Evolutionary conservation across 2,888 invertebrate genomes (phyloP), one percentile per base, ranked within the genome.

Genomic region (Drosophila eohydei): DNA sequence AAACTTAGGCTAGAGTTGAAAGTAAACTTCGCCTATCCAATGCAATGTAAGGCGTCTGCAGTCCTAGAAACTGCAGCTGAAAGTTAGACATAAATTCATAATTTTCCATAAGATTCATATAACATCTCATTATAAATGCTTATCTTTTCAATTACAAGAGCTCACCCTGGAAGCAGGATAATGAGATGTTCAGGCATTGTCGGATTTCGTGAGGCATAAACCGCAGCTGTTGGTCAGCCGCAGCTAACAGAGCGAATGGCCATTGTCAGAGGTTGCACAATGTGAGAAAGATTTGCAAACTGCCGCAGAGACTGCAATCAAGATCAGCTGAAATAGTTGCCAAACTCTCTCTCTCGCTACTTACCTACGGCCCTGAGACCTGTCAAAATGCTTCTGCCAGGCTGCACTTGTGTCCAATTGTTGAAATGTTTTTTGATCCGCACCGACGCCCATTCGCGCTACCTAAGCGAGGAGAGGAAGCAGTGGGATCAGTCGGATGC

Each of bases 331-430:
- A 71, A 71, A 76, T 78, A 79, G 90, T 88, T 88, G 50, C 50
- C 12, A 50, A 7, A 12, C n/a, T 7, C 3, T 12, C 7, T 9
- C 9, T 2, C 48, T 48, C 30, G n/a, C n/a, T 40, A 48, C 50
- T 55, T 36, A 16, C 12, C 11, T n/a, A 12, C 34, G 36, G 50
- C n/a, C 36, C 75, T 62, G 68, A 75, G 83, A 88, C 71, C 83
- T 75, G 88, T 90, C 90, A 88, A 86, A 86, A 90, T 77, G 80
- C 87, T 14, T 16, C 74, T 65, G 44, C 34, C 14, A 4, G n/a
- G 43, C 82, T 64, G 76, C 84, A 82, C 81, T 83, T 83, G 81
- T 87, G 63, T 14, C 43, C 65, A 71, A 83, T 84, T 81, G 78
- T 87, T 83, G 52, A 30, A 21, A 65, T 61, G 60, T 55, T 67